These are phyloP conservation scores for Apamea crenata DNA, from an alignment of 2,888 invertebrate species.

Conservation along the genomic window DNA sequence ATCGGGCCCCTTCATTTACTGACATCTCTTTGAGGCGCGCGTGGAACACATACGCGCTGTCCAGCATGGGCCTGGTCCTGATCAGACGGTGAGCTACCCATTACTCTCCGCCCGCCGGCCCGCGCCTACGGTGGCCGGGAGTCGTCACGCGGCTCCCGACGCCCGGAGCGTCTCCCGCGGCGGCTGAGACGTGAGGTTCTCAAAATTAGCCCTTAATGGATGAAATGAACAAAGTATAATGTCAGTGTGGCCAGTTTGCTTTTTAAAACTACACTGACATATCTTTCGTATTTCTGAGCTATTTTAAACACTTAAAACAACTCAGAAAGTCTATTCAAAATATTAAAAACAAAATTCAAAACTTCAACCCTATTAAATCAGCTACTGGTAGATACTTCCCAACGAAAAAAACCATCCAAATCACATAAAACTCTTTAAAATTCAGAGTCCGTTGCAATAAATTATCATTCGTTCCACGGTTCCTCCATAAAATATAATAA, in stretches of 20 bases:
- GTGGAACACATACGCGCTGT: too few species aligned
- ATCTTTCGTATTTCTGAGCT: background rate
- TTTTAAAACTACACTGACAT: background rate
- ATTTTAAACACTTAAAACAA: background rate
- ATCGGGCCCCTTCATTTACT: too few species aligned
- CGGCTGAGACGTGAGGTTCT: too few species aligned
- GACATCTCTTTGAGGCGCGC: too few species aligned
- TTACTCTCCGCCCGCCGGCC: too few species aligned
- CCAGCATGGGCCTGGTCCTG: too few species aligned
- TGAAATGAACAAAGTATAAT: too few species aligned
- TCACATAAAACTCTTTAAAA: slow-evolving; percentile 68
- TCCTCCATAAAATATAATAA: slow-evolving; percentile 58
- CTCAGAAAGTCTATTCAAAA: background rate
- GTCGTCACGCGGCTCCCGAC: too few species aligned
- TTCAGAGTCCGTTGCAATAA: slow-evolving; percentile 80
- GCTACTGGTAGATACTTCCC: slow-evolving; percentile 54
- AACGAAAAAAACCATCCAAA: slow-evolving; percentile 43
- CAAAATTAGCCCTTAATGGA: too few species aligned
- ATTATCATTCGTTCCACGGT: slow-evolving; percentile 80
- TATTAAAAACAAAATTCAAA: slow-evolving; percentile 15
- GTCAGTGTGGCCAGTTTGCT: background rate
- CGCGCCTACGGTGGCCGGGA: too few species aligned
- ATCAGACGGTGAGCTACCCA: too few species aligned
- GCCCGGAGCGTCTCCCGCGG: too few species aligned
- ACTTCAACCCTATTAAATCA: slow-evolving; percentile 35